Percentiles rank a stretch among this genome's conserved stretches.
Conservation (phyloP, 2,797 vertebrate genomes). For the Lithobates sylvaticus region DNA sequence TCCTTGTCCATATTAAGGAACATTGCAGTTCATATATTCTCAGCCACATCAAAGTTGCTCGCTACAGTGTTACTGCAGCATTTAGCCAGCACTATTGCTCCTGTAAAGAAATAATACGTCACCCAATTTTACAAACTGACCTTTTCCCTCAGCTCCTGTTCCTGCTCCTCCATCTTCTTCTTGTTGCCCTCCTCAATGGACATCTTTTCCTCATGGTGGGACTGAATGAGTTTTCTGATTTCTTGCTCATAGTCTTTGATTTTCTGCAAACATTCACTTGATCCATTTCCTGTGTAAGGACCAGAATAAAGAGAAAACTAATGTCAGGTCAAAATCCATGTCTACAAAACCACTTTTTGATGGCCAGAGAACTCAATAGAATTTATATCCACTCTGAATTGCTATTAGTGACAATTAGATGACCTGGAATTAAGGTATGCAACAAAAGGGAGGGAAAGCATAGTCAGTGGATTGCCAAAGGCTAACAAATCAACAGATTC, state of each 20-base stretch:
- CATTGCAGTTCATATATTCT: no score
- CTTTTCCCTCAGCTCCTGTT: constrained; percentile 61
- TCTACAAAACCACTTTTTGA: neutral
- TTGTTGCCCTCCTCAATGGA: constrained; percentile 71
- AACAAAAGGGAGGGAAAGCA: no score
- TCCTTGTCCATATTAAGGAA: no score
- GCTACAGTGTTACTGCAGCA: neutral
- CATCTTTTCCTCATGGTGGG: constrained; percentile 71
- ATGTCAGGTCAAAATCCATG: neutral
- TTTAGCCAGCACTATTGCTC: neutral
- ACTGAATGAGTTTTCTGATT: constrained; percentile 59
- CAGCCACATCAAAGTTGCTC: no score
- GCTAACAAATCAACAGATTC: no score
- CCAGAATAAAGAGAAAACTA: neutral
- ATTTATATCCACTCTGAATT: no score
- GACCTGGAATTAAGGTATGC: no score
- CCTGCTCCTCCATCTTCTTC: constrained; percentile 71
- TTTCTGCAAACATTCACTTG: neutral
- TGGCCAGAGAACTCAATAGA: no score
- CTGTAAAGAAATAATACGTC: neutral
- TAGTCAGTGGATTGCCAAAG: no score
- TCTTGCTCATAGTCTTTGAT: constrained; percentile 56
- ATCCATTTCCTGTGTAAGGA: constrained; percentile 16
- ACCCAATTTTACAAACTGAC: constrained; percentile 49
- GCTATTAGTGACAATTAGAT: no score